Base-by-base conservation (phyloP, 1,140 invertebrate genomes). In the Anastrepha obliqua region DNA sequence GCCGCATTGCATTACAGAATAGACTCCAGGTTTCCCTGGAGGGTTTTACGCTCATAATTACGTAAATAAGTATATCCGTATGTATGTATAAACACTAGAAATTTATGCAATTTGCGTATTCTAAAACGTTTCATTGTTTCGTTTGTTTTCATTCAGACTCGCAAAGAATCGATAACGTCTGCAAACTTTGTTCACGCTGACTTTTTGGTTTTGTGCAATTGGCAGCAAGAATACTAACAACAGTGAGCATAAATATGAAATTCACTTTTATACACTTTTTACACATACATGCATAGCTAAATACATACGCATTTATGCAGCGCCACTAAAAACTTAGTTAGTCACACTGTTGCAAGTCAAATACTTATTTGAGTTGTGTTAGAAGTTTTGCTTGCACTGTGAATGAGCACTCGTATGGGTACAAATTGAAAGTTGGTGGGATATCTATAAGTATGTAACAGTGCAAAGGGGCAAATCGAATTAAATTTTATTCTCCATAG, bases 261-360 rank as follows among this genome's bases (percentile, higher is more conserved):
- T 58, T 55, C 20, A 4, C 20, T 81, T 81, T 81, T 81, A 47
- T 55, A 55, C 20, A 55, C 67, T 47, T 74, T 74, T 47, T 13
- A 74, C 42, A 62, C 15, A 62, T 62, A 13, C 60, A 15, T 62
- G 15, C 60, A 5, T 62, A 62, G 8, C 4, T n/a, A 58, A 62
- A 2, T 4, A 62, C 60, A 62, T 62, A 3, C 17, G 42, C 67
- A 74, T 11, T 74, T 39, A 74, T 74, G 42, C 42, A 47, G 42
- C 67, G 6, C 47, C n/a, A 81, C 74, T 55, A 81, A 81, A 81
- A 81, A 81, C 74, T 81, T 81, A 81, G 74, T 81, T 81, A 81
- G 47, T 81, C 74, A 81, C 74, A 81, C 17, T 81, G 44, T 81
- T 81, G 74, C 74, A 55, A 81, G 47, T 81, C n/a, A 51, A 81